phyloP scores from a whole-genome alignment of 2,888 invertebrate species.

The Acanthococcus lagerstroemiae region DNA sequence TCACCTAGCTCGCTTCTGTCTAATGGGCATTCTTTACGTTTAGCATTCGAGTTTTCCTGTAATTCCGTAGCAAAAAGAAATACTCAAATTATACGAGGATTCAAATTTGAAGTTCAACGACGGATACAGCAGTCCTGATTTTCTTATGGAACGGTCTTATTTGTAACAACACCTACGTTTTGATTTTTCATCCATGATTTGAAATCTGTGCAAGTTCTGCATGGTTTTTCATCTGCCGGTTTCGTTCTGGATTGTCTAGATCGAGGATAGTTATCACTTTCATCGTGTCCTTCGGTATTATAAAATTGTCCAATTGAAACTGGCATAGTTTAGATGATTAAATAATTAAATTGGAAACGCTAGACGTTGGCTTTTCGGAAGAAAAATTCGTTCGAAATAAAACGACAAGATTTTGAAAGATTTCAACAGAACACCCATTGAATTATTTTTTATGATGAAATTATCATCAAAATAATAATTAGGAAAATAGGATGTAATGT shows the following conservation, averaged over 20 bases:
- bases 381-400: no score
- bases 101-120: background rate
- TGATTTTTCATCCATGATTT: conserved; percentile 21
- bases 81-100: background rate
- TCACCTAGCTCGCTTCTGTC: conserved; percentile 64
- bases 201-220: conserved; percentile 27
- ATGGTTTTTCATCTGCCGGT: conserved; percentile 14
- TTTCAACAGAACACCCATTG: no score
- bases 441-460: background rate
- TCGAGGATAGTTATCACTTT: background rate
- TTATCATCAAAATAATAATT: background rate
- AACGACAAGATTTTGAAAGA: no score
- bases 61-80: background rate
- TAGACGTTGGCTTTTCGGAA: no score
- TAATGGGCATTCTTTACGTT: conserved; percentile 57
- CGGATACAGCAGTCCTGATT: no score
- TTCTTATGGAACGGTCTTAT: no score
- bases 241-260: background rate
- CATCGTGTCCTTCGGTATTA: background rate
- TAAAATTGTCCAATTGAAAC: background rate
- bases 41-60: no score
- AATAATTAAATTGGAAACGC: no score
- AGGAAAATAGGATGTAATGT: no score
- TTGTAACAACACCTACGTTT: conserved; percentile 9
- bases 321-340: background rate